Conservation (phyloP, 2,113 vertebrate genomes). For the Coptodon rendalli region DNA sequence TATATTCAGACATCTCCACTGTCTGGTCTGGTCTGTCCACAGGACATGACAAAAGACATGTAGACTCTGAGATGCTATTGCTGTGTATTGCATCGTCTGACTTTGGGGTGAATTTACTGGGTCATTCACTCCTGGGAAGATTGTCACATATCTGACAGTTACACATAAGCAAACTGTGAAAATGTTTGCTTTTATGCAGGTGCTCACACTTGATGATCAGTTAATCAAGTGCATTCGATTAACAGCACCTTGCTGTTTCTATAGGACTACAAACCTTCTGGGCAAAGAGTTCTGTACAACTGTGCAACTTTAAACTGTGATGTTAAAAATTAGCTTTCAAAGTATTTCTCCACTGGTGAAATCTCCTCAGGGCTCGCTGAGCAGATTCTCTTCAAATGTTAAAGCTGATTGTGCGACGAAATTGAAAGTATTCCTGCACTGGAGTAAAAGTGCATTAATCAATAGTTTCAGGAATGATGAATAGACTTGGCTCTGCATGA, state of each 20-base stretch:
- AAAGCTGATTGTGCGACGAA: not conserved
- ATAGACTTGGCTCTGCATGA: slow-evolving; percentile 1
- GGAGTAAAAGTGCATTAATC: slow-evolving; percentile 6
- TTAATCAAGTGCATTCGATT: not conserved
- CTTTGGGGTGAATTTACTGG: not conserved
- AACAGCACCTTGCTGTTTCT: not conserved
- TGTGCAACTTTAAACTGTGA: not conserved
- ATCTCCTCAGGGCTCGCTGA: not conserved
- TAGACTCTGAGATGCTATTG: not conserved
- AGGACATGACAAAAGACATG: not conserved
- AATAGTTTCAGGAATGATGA: slow-evolving; percentile 14
- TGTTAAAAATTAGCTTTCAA: not conserved
- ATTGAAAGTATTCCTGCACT: not conserved
- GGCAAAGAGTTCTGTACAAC: not conserved
- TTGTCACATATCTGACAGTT: not conserved
- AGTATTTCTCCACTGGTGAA: not conserved
- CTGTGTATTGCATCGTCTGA: not conserved
- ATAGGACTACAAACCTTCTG: not conserved
- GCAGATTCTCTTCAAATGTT: not conserved
- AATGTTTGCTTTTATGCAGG: not conserved
- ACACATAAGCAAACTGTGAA: not conserved
- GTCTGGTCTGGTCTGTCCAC: not conserved
- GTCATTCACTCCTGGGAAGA: not conserved
- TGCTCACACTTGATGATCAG: not conserved
- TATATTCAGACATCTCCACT: not conserved